Conservation (phyloP, 1,140 invertebrate species). For the Scaptomyza graminum region DNA sequence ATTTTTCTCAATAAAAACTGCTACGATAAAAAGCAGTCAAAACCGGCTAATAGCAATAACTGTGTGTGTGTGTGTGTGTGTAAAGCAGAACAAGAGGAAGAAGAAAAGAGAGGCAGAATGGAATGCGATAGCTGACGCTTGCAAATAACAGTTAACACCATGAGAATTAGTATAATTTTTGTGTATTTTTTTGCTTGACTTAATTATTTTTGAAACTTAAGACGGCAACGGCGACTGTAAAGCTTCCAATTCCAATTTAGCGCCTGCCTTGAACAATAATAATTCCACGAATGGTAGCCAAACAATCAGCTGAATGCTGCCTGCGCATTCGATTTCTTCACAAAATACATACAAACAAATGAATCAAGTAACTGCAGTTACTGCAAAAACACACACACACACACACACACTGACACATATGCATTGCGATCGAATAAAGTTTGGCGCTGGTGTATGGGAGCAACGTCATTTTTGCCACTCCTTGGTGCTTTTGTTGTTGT, state of each 20-base stretch:
- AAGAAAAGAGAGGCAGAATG: slow-evolving; percentile 13
- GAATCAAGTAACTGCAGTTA: slow-evolving; percentile 19
- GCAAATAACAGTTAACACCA: slow-evolving; percentile 39
- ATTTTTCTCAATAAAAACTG: too few relatives aligned
- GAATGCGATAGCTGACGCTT: slow-evolving; percentile 50
- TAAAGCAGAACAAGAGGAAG: slow-evolving; percentile 4
- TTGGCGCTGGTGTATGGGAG: slow-evolving; percentile 33
- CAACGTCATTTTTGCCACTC: slow-evolving; percentile 69
- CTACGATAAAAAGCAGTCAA: background rate
- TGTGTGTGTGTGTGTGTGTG: background rate
- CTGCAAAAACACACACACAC: slow-evolving; percentile 10
- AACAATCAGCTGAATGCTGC: slow-evolving; percentile 3
- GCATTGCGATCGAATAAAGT: slow-evolving; percentile 32
- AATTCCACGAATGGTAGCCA: slow-evolving; percentile 27
- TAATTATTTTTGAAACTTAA: slow-evolving; percentile 20
- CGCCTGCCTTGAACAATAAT: slow-evolving; percentile 29
- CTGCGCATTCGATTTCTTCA: slow-evolving; percentile 42
- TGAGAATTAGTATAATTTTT: slow-evolving; percentile 19
- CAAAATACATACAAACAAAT: slow-evolving; percentile 2
- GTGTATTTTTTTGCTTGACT: background rate
- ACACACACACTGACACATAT: background rate
- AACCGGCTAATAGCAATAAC: slow-evolving; percentile 5
- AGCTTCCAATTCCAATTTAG: slow-evolving; percentile 35
- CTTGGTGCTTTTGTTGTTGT: slow-evolving; percentile 61
- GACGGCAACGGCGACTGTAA: background rate